phyloP scores from a whole-genome alignment of 2,113 vertebrate genomes.

The Phalacrocorax brasilianus region DNA sequence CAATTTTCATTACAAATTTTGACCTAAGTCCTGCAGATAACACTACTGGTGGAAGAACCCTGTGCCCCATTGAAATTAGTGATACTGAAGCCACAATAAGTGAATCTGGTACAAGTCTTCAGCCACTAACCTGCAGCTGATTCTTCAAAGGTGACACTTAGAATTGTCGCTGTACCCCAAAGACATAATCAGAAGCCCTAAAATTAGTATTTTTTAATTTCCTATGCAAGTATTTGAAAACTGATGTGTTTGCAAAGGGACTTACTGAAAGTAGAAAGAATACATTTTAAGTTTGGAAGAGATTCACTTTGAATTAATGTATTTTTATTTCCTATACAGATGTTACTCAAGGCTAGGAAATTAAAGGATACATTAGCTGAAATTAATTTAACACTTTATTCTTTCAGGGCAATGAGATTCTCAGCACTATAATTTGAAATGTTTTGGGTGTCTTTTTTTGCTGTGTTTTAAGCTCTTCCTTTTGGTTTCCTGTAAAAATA shows the following conservation, averaged over 20 bases:
- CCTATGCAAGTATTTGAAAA: background rate
- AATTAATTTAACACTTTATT: background rate
- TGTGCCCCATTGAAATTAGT: background rate
- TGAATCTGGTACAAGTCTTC: background rate
- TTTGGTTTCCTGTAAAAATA: background rate
- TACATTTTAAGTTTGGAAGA: background rate
- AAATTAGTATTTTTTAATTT: background rate
- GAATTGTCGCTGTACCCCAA: background rate
- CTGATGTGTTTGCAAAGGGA: accelerated
- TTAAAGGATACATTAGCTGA: background rate
- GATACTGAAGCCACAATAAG: background rate
- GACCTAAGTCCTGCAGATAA: background rate
- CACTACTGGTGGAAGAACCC: background rate
- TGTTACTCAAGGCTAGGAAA: background rate
- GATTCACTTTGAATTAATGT: background rate
- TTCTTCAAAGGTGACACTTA: background rate
- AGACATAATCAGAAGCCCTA: background rate
- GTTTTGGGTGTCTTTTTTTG: accelerated
- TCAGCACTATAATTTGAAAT: background rate
- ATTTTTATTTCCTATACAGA: background rate
- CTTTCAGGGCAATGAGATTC: background rate
- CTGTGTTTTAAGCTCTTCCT: background rate
- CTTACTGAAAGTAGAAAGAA: background rate
- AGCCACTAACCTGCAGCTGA: background rate
- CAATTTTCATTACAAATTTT: too few species aligned